Conservation (phyloP, 2,113 vertebrate species). For the Coturnix japonica region DNA sequence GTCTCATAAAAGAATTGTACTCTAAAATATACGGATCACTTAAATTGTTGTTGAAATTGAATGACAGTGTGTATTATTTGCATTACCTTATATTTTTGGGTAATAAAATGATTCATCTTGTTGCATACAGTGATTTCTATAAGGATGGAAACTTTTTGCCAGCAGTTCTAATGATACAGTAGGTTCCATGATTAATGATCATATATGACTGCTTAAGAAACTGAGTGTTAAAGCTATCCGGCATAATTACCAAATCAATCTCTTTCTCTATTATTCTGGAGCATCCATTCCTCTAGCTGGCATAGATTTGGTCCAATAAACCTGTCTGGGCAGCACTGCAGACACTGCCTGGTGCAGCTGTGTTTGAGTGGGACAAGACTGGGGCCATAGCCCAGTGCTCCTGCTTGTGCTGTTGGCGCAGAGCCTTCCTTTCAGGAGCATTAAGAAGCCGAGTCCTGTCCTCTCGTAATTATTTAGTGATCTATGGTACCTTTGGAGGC, state of each 20-base stretch:
- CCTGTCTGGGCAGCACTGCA: accelerated
- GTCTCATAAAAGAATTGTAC: neutral
- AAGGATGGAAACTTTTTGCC: neutral
- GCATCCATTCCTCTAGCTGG: neutral
- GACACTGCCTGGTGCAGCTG: accelerated
- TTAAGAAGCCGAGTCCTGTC: neutral
- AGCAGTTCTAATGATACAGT: neutral
- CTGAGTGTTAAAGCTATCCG: neutral
- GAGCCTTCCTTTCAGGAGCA: neutral
- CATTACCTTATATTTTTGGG: neutral
- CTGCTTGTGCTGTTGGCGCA: accelerated
- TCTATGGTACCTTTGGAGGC: neutral
- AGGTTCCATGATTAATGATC: neutral
- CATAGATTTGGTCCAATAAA: neutral
- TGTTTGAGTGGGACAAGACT: accelerated
- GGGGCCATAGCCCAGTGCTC: accelerated
- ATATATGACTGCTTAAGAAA: neutral
- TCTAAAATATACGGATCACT: neutral
- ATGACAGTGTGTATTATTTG: neutral
- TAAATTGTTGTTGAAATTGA: neutral
- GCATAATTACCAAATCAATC: accelerated
- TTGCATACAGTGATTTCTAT: neutral
- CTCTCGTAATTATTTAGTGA: neutral
- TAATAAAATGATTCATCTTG: neutral
- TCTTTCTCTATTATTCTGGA: neutral